phyloP scores from a whole-genome alignment of 2,113 vertebrate species.

The Cyanoramphus novaezelandiae region DNA sequence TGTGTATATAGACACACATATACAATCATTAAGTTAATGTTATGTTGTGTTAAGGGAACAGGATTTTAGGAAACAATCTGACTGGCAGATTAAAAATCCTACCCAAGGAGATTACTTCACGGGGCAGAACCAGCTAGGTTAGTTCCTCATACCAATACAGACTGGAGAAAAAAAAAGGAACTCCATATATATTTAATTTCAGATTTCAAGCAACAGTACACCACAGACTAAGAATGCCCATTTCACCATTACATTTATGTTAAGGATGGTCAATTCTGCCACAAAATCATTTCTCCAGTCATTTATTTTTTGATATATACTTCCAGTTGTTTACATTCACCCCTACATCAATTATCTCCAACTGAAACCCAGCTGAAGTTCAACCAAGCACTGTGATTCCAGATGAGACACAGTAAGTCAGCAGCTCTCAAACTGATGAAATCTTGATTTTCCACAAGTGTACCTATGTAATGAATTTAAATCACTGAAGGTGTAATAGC shows the following conservation, averaged over 20 bases:
- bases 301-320: background rate
- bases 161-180: background rate
- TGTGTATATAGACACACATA: background rate
- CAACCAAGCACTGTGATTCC: background rate
- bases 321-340: background rate
- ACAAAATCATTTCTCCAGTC: background rate
- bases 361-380: background rate
- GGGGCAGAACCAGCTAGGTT: background rate
- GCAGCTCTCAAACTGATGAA: background rate
- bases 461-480: background rate
- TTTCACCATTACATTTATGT: background rate
- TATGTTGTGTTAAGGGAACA: background rate
- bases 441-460: background rate
- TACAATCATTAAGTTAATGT: slow-evolving; percentile 1
- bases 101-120: background rate
- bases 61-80: slow-evolving; percentile 47
- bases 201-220: slow-evolving; percentile 36
- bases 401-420: background rate
- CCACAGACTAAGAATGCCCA: background rate
- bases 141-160: background rate
- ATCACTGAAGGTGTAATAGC: background rate
- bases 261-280: background rate
- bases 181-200: background rate
- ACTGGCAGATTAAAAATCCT: slow-evolving; percentile 33
- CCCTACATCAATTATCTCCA: background rate